Conservation (phyloP, 2,797 vertebrate species). For the Lepilemur septentrionalis region DNA sequence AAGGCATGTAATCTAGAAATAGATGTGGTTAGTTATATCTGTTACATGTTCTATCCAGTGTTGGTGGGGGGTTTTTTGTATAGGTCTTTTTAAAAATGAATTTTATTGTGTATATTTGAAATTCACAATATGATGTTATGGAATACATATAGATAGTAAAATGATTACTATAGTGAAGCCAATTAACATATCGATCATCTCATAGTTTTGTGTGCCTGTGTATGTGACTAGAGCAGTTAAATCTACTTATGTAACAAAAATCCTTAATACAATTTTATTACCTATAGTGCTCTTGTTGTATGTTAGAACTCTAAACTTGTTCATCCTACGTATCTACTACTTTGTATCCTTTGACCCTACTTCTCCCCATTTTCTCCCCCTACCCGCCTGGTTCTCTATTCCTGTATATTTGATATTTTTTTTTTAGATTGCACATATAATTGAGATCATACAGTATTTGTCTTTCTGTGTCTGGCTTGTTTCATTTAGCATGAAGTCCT, state of each 20-base stretch:
- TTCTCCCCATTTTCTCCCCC: not conserved
- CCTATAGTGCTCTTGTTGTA: not conserved
- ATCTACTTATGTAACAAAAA: not conserved
- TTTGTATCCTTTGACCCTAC: not conserved
- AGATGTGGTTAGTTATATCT: not conserved
- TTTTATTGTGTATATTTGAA: not conserved
- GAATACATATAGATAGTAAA: not conserved
- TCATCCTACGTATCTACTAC: not conserved
- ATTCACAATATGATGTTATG: not conserved
- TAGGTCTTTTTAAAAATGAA: not conserved
- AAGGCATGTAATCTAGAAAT: not conserved
- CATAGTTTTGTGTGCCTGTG: not conserved
- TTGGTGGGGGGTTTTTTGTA: not conserved
- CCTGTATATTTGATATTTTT: not conserved
- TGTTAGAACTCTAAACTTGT: not conserved
- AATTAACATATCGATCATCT: not conserved
- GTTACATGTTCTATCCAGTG: not conserved
- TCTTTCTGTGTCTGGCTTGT: not conserved
- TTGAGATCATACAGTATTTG: not conserved
- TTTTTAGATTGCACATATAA: not conserved
- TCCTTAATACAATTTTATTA: not conserved
- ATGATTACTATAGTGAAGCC: not conserved
- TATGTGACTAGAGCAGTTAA: not conserved
- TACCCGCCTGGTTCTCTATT: not conserved
- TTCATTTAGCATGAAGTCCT: not conserved